These are phyloP conservation scores for Poeciliopsis infans DNA, from an alignment of 2,797 vertebrate genomes.

Conservation along the genomic window DNA sequence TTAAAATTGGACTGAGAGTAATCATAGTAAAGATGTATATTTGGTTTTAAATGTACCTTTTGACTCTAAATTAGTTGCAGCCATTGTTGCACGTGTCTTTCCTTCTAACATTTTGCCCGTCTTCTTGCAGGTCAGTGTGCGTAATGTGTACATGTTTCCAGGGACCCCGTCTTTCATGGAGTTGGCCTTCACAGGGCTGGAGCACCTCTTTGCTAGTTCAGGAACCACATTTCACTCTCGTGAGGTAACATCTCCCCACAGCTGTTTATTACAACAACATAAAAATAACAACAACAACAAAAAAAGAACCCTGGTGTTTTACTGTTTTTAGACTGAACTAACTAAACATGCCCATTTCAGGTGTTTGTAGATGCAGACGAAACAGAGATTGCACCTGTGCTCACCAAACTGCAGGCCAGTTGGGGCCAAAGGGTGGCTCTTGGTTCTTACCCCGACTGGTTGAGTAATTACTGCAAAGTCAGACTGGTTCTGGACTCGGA, in stretches of 20 bases:
- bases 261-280: neutral
- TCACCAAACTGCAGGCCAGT: conserved; percentile 78
- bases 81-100: neutral
- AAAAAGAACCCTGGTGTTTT: neutral
- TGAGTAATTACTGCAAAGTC: conserved; percentile 92
- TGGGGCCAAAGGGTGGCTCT: conserved; percentile 83
- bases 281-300: neutral
- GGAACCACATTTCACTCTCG: conserved; percentile 85
- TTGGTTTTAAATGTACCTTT: neutral
- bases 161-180: conserved; percentile 91
- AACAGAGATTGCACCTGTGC: conserved; percentile 77
- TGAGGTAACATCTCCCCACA: conserved; percentile 59
- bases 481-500: conserved; percentile 90
- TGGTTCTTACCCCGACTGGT: conserved; percentile 95
- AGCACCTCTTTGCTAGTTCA: conserved; percentile 85
- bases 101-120: neutral
- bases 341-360: conserved; percentile 22
- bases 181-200: conserved; percentile 83
- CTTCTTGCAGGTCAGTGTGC: conserved; percentile 83
- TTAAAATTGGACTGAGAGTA: neutral
- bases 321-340: neutral
- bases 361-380: conserved; percentile 88
- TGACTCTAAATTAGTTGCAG: neutral
- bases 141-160: conserved; percentile 92
- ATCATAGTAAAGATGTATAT: neutral